These are phyloP conservation scores for Australoheros facetus DNA, from an alignment of 2,797 vertebrate species.

Conservation along the genomic window DNA sequence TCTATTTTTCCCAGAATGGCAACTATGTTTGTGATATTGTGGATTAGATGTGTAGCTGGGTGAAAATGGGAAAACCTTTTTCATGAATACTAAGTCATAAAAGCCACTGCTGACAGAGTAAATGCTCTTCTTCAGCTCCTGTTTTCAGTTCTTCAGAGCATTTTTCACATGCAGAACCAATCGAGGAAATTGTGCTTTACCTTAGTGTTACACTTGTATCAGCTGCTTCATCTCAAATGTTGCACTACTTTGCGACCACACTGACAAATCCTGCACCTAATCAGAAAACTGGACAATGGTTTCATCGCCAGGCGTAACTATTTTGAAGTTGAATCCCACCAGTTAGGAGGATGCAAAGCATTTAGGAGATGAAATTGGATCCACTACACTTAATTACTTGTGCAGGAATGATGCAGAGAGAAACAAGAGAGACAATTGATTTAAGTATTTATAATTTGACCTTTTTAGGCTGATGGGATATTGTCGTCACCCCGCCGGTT, in stretches of 20 bases:
- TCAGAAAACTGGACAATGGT: neutral
- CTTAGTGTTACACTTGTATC: slow-evolving; percentile 40
- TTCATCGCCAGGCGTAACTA: slow-evolving; percentile 12
- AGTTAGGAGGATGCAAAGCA: slow-evolving; percentile 22
- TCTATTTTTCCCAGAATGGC: neutral
- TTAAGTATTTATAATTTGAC: too few relatives aligned
- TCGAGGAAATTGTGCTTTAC: slow-evolving; percentile 50
- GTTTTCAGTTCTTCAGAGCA: neutral
- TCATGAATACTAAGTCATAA: neutral
- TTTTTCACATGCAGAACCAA: neutral
- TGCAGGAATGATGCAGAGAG: neutral
- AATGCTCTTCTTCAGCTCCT: accelerated
- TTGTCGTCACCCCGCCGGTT: too few relatives aligned
- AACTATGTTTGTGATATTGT: neutral
- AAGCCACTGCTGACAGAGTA: neutral
- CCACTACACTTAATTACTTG: neutral
- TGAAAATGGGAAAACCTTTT: neutral
- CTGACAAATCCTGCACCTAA: neutral
- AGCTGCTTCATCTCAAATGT: slow-evolving; percentile 51
- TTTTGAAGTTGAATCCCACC: slow-evolving; percentile 26
- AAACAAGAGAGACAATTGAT: neutral
- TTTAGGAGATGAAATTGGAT: slow-evolving; percentile 28
- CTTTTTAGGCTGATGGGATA: too few relatives aligned
- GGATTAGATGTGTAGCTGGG: neutral
- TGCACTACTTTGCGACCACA: slow-evolving; percentile 22